These are phyloP conservation scores for Tuta absoluta DNA, from an alignment of 2,888 invertebrate genomes.

Conservation along the genomic window DNA sequence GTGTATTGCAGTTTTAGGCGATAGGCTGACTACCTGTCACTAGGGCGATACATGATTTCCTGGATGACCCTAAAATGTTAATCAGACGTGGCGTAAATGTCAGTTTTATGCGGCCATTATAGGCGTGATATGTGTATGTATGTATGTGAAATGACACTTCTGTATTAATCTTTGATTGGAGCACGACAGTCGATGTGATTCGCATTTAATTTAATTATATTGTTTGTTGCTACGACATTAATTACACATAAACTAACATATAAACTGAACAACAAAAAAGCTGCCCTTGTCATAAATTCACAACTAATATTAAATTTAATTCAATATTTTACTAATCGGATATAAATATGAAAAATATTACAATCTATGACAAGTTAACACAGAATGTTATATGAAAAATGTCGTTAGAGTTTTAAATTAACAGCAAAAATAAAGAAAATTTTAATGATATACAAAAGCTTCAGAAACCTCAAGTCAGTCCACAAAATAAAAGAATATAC, in stretches of 20 bases:
- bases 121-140: too few species aligned
- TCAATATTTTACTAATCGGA: slow-evolving; percentile 23
- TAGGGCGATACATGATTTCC: too few species aligned
- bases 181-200: slow-evolving; percentile 50
- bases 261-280: slow-evolving; percentile 30
- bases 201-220: slow-evolving; percentile 45
- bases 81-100: too few species aligned
- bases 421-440: background rate
- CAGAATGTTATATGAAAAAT: slow-evolving; percentile 17
- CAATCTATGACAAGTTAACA: slow-evolving; percentile 27
- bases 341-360: slow-evolving; percentile 23
- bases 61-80: too few species aligned
- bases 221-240: slow-evolving; percentile 27
- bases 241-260: slow-evolving; percentile 27
- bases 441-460: background rate
- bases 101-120: too few species aligned
- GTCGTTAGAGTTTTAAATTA: background rate
- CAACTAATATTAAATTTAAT: slow-evolving; percentile 24
- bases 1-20: too few species aligned
- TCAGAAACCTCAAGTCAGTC: too few species aligned
- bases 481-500: too few species aligned
- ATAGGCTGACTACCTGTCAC: too few species aligned
- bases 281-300: slow-evolving; percentile 30
- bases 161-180: slow-evolving; percentile 33
- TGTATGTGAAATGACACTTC: background rate